Evolutionary conservation across 2,888 invertebrate species (phyloP).

Genomic region (Phania funesta): DNA sequence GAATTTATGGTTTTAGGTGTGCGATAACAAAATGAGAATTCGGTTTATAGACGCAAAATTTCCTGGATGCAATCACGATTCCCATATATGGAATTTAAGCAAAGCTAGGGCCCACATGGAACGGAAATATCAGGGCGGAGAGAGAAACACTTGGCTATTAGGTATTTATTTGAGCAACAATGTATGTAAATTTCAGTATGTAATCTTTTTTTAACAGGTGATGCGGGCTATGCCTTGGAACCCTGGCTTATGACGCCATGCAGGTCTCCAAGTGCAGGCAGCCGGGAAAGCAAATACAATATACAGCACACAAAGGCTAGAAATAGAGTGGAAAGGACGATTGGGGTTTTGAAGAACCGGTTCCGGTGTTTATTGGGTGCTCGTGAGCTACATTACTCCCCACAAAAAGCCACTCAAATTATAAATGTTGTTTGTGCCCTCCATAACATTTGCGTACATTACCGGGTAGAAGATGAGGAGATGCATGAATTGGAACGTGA

Average conservation of each 20-base stretch:
- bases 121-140: slow-evolving; percentile 19
- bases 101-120: slow-evolving; percentile 12
- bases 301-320: background rate
- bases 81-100: slow-evolving; percentile 32
- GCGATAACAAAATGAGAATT: too few relatives aligned
- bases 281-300: background rate
- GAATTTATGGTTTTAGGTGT: slow-evolving; percentile 22
- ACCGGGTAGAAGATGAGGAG: background rate
- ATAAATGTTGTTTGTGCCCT: slow-evolving; percentile 14
- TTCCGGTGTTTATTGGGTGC: too few relatives aligned
- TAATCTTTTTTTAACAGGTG: slow-evolving; percentile 3
- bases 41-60: slow-evolving; percentile 5
- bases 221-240: background rate
- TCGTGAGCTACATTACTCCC: too few relatives aligned
- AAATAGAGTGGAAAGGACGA: background rate
- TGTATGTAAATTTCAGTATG: background rate
- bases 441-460: slow-evolving; percentile 6
- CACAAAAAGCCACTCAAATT: background rate
- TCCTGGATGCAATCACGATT: slow-evolving; percentile 25
- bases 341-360: too few relatives aligned
- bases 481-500: background rate
- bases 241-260: background rate
- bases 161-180: background rate
- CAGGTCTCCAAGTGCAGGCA: background rate
- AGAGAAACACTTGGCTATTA: slow-evolving; percentile 7